These are phyloP conservation scores for Acipenser ruthenus DNA, from an alignment of 2,797 vertebrate genomes.

Conservation along the genomic window DNA sequence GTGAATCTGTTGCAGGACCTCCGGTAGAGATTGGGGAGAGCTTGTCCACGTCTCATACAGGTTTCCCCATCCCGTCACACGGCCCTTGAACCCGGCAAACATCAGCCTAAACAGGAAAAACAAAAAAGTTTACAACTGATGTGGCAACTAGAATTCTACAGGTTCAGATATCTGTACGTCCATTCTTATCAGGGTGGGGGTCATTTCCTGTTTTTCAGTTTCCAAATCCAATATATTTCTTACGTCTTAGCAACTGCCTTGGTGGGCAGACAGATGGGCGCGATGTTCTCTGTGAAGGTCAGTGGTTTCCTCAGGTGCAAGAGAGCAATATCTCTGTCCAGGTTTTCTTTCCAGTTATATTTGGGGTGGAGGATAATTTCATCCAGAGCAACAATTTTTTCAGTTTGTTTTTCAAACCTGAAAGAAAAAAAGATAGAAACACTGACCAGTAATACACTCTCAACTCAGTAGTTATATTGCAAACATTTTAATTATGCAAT, in stretches of 20 bases:
- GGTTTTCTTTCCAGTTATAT: conserved; percentile 88
- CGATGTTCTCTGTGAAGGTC: conserved; percentile 63
- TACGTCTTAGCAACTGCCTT: conserved; percentile 62
- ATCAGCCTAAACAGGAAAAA: conserved; percentile 57
- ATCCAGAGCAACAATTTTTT: conserved; percentile 79
- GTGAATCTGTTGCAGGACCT: conserved; percentile 77
- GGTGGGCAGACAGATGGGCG: conserved; percentile 79
- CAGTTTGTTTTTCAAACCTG: conserved; percentile 71
- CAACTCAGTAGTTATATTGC: too few species aligned
- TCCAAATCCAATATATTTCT: conserved; percentile 18
- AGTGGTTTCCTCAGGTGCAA: conserved; percentile 73
- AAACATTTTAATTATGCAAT: too few species aligned
- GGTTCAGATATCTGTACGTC: too few species aligned
- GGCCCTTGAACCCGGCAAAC: conserved; percentile 67
- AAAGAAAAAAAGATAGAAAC: too few species aligned
- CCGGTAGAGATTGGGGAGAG: conserved; percentile 41
- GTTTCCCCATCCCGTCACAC: conserved; percentile 94
- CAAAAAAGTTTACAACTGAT: too few species aligned
- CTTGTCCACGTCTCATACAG: conserved; percentile 69
- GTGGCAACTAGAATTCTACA: too few species aligned
- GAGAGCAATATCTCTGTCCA: conserved; percentile 88
- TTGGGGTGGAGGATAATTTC: conserved; percentile 80
- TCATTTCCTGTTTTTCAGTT: too few species aligned
- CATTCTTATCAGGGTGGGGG: too few species aligned
- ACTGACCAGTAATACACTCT: too few species aligned